These are phyloP conservation scores for Felis chaus DNA, from an alignment of 2,113 vertebrate genomes.

Conservation along the genomic window DNA sequence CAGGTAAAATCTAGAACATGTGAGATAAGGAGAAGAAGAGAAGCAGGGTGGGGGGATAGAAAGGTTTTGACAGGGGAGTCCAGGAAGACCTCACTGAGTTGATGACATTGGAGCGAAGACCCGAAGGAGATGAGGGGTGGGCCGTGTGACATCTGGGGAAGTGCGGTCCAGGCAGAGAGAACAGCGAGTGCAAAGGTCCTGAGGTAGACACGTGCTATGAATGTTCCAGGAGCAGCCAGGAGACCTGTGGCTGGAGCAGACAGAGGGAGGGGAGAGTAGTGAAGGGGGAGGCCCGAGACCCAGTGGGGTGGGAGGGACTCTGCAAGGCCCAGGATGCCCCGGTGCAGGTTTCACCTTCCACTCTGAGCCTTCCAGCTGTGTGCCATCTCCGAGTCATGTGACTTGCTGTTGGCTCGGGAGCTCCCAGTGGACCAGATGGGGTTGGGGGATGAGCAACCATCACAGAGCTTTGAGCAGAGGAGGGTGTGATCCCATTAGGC, in stretches of 20 bases:
- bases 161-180: not conserved
- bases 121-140: no score
- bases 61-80: not conserved
- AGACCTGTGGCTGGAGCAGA: not conserved
- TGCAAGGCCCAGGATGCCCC: not conserved
- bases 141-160: not conserved
- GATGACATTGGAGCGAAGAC: not conserved
- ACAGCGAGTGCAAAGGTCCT: not conserved
- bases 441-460: not conserved
- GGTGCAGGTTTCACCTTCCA: no score
- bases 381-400: not conserved
- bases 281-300: not conserved
- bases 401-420: not conserved
- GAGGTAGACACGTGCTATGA: accelerated
- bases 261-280: not conserved
- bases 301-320: not conserved
- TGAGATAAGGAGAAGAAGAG: not conserved
- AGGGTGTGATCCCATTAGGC: not conserved
- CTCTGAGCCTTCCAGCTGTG: accelerated
- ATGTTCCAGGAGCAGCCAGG: not conserved
- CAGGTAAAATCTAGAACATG: not conserved
- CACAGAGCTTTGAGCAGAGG: not conserved
- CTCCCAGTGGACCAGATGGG: not conserved
- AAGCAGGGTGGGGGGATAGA: not conserved
- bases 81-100: not conserved